Conservation (phyloP, 2,113 vertebrate genomes). For the Nanger granti region DNA sequence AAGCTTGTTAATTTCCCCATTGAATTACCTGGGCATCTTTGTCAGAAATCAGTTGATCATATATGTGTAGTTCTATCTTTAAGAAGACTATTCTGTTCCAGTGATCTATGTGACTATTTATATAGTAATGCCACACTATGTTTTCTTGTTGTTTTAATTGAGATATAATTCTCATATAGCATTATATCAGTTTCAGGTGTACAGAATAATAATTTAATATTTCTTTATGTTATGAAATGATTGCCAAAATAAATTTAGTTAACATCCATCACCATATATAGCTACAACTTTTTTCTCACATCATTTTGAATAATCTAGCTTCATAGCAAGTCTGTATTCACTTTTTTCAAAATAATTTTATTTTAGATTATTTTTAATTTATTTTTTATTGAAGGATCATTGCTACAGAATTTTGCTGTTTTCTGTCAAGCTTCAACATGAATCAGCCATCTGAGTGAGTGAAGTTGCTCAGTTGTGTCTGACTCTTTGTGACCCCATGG, state of each 20-base stretch:
- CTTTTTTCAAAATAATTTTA: not conserved
- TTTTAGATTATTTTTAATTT: not conserved
- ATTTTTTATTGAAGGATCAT: not conserved
- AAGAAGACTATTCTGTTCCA: not conserved
- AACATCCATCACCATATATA: not conserved
- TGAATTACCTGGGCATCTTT: not conserved
- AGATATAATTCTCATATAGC: not conserved
- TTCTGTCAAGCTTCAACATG: not conserved
- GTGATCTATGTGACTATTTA: not conserved
- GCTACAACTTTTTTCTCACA: not conserved
- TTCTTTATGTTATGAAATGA: not conserved
- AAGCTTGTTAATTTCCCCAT: not conserved
- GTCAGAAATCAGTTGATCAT: not conserved
- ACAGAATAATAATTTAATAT: not conserved
- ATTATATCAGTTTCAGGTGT: not conserved
- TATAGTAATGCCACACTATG: not conserved
- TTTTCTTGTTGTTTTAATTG: not conserved
- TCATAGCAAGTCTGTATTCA: not conserved
- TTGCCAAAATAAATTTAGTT: not conserved
- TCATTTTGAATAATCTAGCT: not conserved
- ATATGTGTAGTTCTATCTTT: not conserved
- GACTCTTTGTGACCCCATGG: too few relatives aligned
- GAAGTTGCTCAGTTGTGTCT: too few relatives aligned
- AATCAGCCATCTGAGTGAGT: not conserved
- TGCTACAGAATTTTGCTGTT: not conserved